Evolutionary conservation across 2,113 vertebrate species (phyloP), one percentile per base, ranked within the genome.

Genomic region (Hepsetus odoe): DNA sequence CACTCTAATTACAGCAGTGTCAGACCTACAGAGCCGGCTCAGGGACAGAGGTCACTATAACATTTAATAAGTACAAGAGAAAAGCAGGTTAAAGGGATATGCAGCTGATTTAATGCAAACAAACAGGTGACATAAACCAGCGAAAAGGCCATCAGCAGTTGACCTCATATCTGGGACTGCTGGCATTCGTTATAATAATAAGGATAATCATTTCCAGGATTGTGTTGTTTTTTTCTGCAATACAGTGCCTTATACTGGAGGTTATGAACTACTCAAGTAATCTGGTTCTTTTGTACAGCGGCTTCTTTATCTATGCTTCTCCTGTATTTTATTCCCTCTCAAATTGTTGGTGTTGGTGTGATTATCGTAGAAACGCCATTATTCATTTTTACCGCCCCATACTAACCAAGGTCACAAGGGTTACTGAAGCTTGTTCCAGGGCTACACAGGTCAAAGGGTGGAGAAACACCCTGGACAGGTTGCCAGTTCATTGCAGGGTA

Each of bases 41-140:
- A 61, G 32, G 58, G 80, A 62, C 78, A 32, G 64, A 53, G 59
- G 59, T 62, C 59, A 20, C 30, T 20, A 62, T 62, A 62, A 62
- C 58, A 61, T 61, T 61, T 61, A 61, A 61, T 61, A 30, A 61
- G 58, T 28, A 14, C 58, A 61, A 16, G 20, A 28, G 32, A 61
- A 35, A 62, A 16, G 59, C 32, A 62, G 32, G 32, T 16, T 16
- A 59, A 59, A 58, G 16, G 56, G 24, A 26, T 59, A 59, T 59
- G 30, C 56, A 59, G 32, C 14, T 33, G 32, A 33, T 10, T 16
- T 18, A 33, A 4, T 65, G 61, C 61, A 65, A 65, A 35, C 61
- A 65, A 65, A 65, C 33, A 18, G 30, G 8, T 8, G 13, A 33
- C 3, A 65, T n/a, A 35, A 11, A 38, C 18, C 61, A 38, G n/a